Conservation (phyloP, 1,140 invertebrate genomes). For the Drosophila suzukii region DNA sequence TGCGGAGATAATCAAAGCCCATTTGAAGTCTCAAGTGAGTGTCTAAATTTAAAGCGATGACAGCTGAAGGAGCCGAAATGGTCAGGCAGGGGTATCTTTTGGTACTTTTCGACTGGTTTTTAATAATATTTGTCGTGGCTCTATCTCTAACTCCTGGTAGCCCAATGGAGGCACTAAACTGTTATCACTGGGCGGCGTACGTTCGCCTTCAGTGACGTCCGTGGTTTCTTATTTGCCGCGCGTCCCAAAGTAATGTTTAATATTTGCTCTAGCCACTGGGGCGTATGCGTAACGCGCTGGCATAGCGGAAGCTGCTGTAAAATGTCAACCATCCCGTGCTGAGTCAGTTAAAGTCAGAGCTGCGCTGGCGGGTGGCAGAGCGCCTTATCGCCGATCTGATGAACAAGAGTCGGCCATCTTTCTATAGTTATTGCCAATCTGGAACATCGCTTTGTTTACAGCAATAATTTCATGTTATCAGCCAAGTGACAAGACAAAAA, state of each 20-base stretch:
- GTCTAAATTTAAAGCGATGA: slow-evolving; percentile 67
- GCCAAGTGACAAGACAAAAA: not conserved
- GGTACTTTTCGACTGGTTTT: slow-evolving; percentile 12
- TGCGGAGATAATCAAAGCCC: slow-evolving; percentile 50
- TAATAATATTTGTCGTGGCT: slow-evolving; percentile 14
- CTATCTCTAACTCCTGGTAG: slow-evolving; percentile 13
- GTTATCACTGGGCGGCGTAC: slow-evolving; percentile 58
- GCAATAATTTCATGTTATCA: slow-evolving; percentile 48
- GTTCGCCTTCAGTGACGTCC: slow-evolving; percentile 65
- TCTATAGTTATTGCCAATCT: slow-evolving; percentile 48
- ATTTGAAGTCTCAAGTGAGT: slow-evolving; percentile 30
- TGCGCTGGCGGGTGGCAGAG: not conserved
- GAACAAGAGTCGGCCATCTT: slow-evolving; percentile 39
- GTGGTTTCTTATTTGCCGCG: slow-evolving; percentile 50
- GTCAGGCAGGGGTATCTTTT: slow-evolving; percentile 27
- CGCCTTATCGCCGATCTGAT: slow-evolving; percentile 29
- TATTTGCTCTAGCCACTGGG: slow-evolving; percentile 52
- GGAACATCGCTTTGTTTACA: slow-evolving; percentile 41
- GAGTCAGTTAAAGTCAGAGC: slow-evolving; percentile 41
- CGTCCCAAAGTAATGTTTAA: slow-evolving; percentile 33
- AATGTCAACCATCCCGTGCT: slow-evolving; percentile 46
- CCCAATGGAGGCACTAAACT: slow-evolving; percentile 46
- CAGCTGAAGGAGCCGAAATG: slow-evolving; percentile 43
- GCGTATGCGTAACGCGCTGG: slow-evolving; percentile 62
- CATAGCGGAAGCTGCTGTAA: slow-evolving; percentile 52